Conservation (phyloP, 2,888 invertebrate genomes). For the Pardosa pseudoannulata region DNA sequence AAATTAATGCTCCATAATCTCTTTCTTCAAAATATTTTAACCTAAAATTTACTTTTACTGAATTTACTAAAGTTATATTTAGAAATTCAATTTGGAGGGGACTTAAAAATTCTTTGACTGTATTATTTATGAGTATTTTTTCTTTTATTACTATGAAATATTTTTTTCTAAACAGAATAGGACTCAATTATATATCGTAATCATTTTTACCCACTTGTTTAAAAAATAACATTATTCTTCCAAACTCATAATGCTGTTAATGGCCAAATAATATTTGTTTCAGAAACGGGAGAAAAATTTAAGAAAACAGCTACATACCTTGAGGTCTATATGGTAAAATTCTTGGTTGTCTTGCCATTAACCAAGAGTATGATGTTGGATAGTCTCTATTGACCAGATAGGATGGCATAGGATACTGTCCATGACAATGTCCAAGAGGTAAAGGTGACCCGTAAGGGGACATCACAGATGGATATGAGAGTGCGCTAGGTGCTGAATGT, state of each 20-base stretch:
- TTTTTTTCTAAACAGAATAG: too few relatives aligned
- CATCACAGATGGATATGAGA: slow-evolving; percentile 60
- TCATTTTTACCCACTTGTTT: too few relatives aligned
- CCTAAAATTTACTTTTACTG: too few relatives aligned
- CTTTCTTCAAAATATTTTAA: too few relatives aligned
- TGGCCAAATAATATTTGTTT: not conserved
- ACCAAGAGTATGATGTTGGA: slow-evolving; percentile 44
- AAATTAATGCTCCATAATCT: too few relatives aligned
- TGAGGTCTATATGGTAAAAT: slow-evolving; percentile 64
- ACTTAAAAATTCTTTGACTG: too few relatives aligned
- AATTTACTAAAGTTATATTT: too few relatives aligned
- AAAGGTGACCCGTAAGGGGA: slow-evolving; percentile 40
- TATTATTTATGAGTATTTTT: too few relatives aligned
- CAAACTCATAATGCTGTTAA: not conserved
- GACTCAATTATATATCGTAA: too few relatives aligned
- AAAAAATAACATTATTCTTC: too few relatives aligned
- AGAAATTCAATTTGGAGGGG: too few relatives aligned
- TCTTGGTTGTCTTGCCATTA: slow-evolving; percentile 61
- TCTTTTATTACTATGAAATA: too few relatives aligned
- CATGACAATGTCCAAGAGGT: slow-evolving; percentile 50
- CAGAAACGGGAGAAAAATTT: not conserved
- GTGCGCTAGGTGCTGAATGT: slow-evolving; percentile 1
- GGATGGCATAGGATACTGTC: slow-evolving; percentile 62
- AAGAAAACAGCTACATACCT: slow-evolving; percentile 40
- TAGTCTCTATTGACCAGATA: slow-evolving; percentile 68